phyloP scores from a whole-genome alignment of 2,113 vertebrate species.

The Salvelinus alpinus region DNA sequence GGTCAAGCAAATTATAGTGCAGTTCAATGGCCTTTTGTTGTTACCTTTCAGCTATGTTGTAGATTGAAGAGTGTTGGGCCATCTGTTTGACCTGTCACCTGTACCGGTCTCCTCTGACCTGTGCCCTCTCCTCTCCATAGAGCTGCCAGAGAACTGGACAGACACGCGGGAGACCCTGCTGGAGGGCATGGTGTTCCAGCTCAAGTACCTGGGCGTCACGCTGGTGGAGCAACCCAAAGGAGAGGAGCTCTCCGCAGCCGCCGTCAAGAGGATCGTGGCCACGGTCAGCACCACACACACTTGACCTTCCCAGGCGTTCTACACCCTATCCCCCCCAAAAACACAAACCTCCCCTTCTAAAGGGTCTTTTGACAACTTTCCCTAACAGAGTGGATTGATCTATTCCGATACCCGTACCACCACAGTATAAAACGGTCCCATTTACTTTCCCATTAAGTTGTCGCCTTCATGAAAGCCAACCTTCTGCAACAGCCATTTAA shows the following conservation, averaged over 20 bases:
- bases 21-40: neutral
- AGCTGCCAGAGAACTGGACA: conserved; percentile 97
- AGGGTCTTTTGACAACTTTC: neutral
- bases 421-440: neutral
- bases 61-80: too few relatives aligned
- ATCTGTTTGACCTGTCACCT: too few relatives aligned
- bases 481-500: conserved; percentile 41
- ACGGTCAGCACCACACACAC: conserved; percentile 77
- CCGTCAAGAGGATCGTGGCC: conserved; percentile 93
- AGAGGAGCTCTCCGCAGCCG: conserved; percentile 91
- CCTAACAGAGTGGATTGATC: neutral
- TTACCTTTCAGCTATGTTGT: neutral
- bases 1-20: neutral
- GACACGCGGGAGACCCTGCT: conserved; percentile 94
- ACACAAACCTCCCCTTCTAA: neutral
- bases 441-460: conserved; percentile 14
- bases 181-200: conserved; percentile 94
- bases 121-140: conserved; percentile 61
- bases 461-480: conserved; percentile 16
- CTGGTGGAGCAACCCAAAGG: conserved; percentile 98
- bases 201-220: conserved; percentile 97
- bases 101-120: neutral
- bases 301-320: neutral
- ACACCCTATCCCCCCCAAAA: neutral
- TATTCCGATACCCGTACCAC: conserved; percentile 5